A percentile compares a stretch with the other conserved stretches of the same genome.
Conservation (phyloP, 30 jellyfish, hydroid and myxozoan genomes). For the Hydra vulgaris region DNA sequence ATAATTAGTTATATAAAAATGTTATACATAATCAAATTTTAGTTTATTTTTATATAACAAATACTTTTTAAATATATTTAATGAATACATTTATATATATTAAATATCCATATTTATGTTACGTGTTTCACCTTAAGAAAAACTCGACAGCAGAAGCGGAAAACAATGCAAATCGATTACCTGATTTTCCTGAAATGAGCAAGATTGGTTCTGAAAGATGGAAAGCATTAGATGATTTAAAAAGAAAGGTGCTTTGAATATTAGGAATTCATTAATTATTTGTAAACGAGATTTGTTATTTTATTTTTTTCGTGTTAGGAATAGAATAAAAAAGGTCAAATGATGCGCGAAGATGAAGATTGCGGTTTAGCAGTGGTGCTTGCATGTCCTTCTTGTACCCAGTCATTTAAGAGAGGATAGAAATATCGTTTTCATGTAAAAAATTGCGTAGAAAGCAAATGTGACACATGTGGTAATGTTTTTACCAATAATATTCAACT, state of each 20-base stretch:
- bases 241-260: not conserved
- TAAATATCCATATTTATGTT: too few relatives aligned
- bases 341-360: not conserved
- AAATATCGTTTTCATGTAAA: conserved; percentile 1
- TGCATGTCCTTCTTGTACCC: not conserved
- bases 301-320: not conserved
- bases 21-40: too few relatives aligned
- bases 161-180: not conserved
- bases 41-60: too few relatives aligned
- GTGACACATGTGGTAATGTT: conserved; percentile 1
- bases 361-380: not conserved
- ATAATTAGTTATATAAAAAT: too few relatives aligned
- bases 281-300: not conserved
- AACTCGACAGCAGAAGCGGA: not conserved
- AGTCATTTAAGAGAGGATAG: not conserved
- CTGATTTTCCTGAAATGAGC: not conserved
- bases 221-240: not conserved
- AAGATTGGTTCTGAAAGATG: not conserved
- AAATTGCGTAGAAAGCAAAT: not conserved
- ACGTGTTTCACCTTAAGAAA: not conserved
- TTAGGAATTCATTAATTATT: too few relatives aligned
- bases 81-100: not conserved
- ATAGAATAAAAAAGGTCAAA: not conserved
- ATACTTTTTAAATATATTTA: not conserved
- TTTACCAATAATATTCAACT: not conserved